Base-by-base conservation (phyloP, 2,888 invertebrate genomes). In the Heliconius ethilla region DNA sequence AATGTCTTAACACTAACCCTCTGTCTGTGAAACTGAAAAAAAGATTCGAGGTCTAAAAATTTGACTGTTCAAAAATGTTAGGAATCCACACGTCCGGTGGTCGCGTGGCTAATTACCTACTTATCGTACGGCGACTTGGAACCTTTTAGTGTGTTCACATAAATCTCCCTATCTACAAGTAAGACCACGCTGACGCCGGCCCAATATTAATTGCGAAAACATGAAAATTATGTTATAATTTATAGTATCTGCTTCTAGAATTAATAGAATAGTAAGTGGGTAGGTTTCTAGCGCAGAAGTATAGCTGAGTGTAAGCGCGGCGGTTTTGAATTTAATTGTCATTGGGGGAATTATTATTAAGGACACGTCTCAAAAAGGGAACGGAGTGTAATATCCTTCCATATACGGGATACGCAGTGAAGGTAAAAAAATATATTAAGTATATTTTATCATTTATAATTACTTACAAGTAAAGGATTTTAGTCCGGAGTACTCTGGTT, bases 51-150 rank as follows among this genome's bases (percentile, higher is more conserved):
- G 25, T 27, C 27, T 25, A 29, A 66, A 29, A 78, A 70, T 72
- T 65, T 73, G 40, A 76, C 66, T 27, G 59, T 62, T 22, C 5
- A 70, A 79, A 27, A 74, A 78, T 81, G 69, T 76, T 66, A 77
- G 78, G 75, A 70, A 70, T 75, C 76, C 75, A 76, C 82, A 78
- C 81, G 83, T 82, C 83, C 88, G 92, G 92, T 92, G 92, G 93
- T 92, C 93, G 91, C 91, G 92, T 91, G 92, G 91, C 85, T 93
- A 92, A 94, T 93, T 93, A 92, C 89, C 86, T 86, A 84, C 91
- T 92, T 92, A 92, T 92, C 92, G 88, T 84, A 81, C 87, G 83
- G 81, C 84, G 87, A 85, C 88, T 87, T 80, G 86, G 87, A 91
- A 89, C 91, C 94, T 94, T 92, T 94, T 94, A 93, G 92, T 87